Evolutionary conservation across 2,888 invertebrate species (phyloP).

Genomic region (Amphiduros pacificus): DNA sequence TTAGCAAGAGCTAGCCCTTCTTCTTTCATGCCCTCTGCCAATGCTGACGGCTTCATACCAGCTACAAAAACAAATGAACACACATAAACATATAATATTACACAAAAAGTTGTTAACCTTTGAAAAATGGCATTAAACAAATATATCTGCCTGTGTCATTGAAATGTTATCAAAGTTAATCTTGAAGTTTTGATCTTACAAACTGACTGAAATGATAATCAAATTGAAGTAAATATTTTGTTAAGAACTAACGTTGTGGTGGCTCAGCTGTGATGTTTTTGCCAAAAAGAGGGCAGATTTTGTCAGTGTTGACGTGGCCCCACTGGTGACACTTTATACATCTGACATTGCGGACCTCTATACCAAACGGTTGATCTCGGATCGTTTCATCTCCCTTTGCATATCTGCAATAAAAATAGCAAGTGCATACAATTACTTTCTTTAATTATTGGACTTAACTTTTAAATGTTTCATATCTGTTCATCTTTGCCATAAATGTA

Average conservation of each 20-base stretch:
- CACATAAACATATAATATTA: neutral
- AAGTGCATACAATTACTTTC: neutral
- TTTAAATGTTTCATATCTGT: neutral
- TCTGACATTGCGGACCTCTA: conserved; percentile 76
- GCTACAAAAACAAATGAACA: conserved; percentile 33
- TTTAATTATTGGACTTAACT: neutral
- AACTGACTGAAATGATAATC: neutral
- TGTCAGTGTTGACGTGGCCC: conserved; percentile 93
- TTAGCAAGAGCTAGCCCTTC: conserved; percentile 68
- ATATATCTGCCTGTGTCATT: neutral
- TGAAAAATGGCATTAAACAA: too few species aligned
- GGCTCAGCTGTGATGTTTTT: conserved; percentile 57
- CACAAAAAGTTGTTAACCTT: neutral
- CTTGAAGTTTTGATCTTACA: neutral
- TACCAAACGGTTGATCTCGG: conserved; percentile 97
- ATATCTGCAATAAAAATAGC: conserved; percentile 66
- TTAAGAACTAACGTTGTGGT: conserved; percentile 43
- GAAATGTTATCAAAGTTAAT: neutral
- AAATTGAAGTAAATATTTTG: neutral
- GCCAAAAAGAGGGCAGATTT: conserved; percentile 89
- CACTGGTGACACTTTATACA: conserved; percentile 99
- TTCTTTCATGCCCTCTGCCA: conserved; percentile 81
- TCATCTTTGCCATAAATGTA: too few species aligned
- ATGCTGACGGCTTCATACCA: conserved; percentile 67
- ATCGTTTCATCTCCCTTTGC: conserved; percentile 98